A percentile compares a stretch with the other conserved stretches of the same genome.
Conservation (phyloP, 2,888 invertebrate genomes). For the Erpobdella octoculata region DNA sequence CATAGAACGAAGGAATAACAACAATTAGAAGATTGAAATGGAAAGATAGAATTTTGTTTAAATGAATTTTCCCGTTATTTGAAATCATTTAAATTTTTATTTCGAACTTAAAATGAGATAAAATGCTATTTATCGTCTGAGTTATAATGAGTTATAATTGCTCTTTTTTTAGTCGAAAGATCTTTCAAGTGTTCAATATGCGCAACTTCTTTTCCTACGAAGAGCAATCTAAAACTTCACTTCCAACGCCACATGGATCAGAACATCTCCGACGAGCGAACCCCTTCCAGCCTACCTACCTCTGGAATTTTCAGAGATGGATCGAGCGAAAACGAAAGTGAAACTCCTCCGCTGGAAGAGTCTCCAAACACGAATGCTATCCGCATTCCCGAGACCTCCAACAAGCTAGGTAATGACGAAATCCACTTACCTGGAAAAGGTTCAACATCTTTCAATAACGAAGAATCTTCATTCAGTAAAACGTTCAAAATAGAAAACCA, state of each 20-base stretch:
- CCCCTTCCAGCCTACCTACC: not conserved
- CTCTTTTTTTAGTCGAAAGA: constrained; percentile 54
- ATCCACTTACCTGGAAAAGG: not conserved
- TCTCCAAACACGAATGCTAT: too few species aligned
- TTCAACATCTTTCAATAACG: too few species aligned
- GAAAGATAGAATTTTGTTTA: too few species aligned
- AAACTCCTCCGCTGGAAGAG: not conserved
- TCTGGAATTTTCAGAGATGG: not conserved
- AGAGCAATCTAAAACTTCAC: constrained; percentile 93
- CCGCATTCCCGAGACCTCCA: too few species aligned
- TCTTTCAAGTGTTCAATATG: constrained; percentile 73
- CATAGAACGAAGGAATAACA: too few species aligned
- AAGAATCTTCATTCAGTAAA: too few species aligned
- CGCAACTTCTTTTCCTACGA: constrained; percentile 77
- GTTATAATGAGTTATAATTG: too few species aligned
- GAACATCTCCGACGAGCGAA: not conserved
- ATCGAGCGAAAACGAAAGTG: not conserved
- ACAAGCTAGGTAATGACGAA: not conserved
- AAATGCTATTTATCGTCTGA: too few species aligned
- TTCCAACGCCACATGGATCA: constrained; percentile 64
- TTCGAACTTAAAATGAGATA: too few species aligned
- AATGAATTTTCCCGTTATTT: too few species aligned
- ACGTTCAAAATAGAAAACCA: not conserved
- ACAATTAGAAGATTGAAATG: too few species aligned
- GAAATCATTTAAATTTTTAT: too few species aligned